These are phyloP conservation scores for Platorchestia sp. DNA, from an alignment of 1,140 invertebrate species.

Conservation along the genomic window DNA sequence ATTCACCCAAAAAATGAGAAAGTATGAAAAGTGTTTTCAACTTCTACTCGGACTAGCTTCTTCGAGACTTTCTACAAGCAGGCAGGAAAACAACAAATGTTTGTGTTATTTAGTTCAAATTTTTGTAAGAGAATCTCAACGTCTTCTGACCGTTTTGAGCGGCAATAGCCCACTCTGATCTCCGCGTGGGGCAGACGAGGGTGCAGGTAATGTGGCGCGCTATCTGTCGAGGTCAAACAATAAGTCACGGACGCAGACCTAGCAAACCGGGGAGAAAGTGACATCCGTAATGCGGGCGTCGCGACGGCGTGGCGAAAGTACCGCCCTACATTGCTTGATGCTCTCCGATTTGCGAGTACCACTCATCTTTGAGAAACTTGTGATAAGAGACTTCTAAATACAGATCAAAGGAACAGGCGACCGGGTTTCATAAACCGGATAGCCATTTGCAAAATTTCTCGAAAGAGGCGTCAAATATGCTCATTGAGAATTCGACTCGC, in stretches of 20 bases:
- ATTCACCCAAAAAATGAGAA: not conserved
- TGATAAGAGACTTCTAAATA: not conserved
- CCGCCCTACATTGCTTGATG: not conserved
- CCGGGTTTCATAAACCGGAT: not conserved
- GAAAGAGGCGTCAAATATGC: not conserved
- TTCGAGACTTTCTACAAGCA: no score
- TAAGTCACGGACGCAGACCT: not conserved
- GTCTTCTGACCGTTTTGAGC: not conserved
- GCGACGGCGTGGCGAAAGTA: not conserved
- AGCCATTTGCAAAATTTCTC: not conserved
- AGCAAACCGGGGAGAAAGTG: not conserved
- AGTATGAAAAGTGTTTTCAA: not conserved
- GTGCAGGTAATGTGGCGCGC: not conserved
- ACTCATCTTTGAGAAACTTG: not conserved
- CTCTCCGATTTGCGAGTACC: not conserved
- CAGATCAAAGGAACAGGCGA: not conserved
- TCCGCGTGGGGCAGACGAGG: not conserved
- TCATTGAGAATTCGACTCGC: not conserved
- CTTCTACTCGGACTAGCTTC: no score
- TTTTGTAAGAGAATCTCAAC: not conserved
- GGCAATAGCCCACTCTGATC: not conserved
- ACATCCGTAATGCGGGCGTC: not conserved
- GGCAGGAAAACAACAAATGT: no score
- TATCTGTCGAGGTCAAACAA: not conserved
- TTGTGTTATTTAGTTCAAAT: not conserved